Evolutionary conservation across 53 echinoderm and acorn worm genomes (phyloP).

Genomic region (Patiria pectinifera): DNA sequence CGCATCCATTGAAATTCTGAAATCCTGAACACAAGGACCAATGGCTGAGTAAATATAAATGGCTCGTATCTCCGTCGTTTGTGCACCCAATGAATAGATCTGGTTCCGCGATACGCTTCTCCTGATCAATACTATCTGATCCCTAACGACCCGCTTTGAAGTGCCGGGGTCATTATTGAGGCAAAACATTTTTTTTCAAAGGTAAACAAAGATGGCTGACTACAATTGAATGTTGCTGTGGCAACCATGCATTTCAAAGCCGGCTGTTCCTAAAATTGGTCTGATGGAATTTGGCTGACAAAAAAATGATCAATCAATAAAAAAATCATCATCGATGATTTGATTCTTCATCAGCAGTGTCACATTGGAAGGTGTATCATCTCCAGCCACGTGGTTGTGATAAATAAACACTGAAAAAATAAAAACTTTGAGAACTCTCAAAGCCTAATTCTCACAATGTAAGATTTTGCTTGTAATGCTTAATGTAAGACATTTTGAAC

Average conservation of each 20-base stretch:
- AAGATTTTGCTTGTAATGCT: background rate
- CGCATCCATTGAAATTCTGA: background rate
- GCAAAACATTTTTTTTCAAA: background rate
- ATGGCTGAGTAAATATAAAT: background rate
- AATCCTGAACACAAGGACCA: background rate
- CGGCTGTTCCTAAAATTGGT: background rate
- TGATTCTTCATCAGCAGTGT: too few relatives aligned
- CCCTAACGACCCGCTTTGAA: background rate
- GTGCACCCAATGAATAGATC: constrained; percentile 22
- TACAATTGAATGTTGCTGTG: background rate
- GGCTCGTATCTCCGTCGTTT: constrained; percentile 7
- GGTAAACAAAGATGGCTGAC: constrained; percentile 23
- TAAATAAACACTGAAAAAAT: too few relatives aligned
- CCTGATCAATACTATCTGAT: constrained; percentile 33
- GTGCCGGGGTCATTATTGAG: background rate
- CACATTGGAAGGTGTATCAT: too few relatives aligned
- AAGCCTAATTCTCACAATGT: too few relatives aligned
- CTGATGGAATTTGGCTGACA: background rate
- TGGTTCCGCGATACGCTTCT: background rate
- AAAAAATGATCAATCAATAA: too few relatives aligned
- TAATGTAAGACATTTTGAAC: background rate
- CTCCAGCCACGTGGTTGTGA: too few relatives aligned
- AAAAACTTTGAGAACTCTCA: too few relatives aligned
- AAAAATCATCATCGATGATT: too few relatives aligned
- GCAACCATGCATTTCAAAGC: background rate